Evolutionary conservation across 2,797 vertebrate species (phyloP).

Genomic region (Pampus argenteus): DNA sequence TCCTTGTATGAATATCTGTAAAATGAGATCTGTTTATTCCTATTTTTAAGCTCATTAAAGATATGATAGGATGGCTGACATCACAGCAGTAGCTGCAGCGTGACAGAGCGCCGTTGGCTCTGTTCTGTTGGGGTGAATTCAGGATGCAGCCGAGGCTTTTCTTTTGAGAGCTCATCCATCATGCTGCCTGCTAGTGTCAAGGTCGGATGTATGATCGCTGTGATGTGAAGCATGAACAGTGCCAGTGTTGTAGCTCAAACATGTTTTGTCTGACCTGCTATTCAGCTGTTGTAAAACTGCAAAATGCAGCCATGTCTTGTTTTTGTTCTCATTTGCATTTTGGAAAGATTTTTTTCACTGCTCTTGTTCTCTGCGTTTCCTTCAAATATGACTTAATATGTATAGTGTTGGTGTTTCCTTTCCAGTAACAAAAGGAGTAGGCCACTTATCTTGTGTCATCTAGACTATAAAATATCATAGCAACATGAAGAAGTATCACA

Average conservation of each 20-base stretch:
- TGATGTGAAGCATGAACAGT: constrained; percentile 40
- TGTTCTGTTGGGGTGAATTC: constrained; percentile 29
- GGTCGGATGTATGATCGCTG: constrained; percentile 46
- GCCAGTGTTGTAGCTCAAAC: constrained; percentile 15
- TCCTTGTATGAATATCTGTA: constrained; percentile 7
- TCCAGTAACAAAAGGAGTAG: constrained; percentile 1
- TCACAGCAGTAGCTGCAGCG: constrained; percentile 28
- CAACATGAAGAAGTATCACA: background rate
- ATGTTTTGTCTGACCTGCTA: constrained; percentile 20
- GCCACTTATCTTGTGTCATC: background rate
- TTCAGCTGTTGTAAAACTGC: constrained; percentile 5
- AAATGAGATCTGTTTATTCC: constrained; percentile 13
- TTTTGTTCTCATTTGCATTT: constrained; percentile 8
- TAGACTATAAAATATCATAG: background rate
- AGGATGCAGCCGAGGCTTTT: constrained; percentile 36
- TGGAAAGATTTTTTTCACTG: background rate
- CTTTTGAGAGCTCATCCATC: constrained; percentile 66
- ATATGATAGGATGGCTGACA: background rate
- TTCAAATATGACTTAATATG: background rate
- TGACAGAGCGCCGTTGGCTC: constrained; percentile 14
- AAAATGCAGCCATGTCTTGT: constrained; percentile 1
- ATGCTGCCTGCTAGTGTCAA: constrained; percentile 49
- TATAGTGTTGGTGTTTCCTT: background rate
- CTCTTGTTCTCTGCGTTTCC: background rate
- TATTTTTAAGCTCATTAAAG: constrained; percentile 24